Percentiles rank a stretch among this genome's conserved stretches.
Evolutionary conservation across 2,113 vertebrate genomes (phyloP).

Genomic region (Atractosteus spatula): DNA sequence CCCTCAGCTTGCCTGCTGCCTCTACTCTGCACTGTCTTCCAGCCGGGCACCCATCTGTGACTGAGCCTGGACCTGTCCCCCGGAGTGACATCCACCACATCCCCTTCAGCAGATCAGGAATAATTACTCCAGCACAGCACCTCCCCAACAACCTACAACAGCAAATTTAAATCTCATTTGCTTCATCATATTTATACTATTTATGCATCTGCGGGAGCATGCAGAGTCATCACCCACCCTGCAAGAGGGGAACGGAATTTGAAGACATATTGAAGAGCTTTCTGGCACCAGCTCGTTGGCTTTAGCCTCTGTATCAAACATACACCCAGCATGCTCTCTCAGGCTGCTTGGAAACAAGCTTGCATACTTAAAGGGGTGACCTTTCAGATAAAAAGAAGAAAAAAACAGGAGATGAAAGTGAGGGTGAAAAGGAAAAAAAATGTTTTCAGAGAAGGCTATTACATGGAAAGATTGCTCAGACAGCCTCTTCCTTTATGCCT

Average conservation of each 20-base stretch:
- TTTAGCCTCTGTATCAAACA: conserved; percentile 5
- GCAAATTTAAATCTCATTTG: neutral
- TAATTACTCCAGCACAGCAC: conserved; percentile 17
- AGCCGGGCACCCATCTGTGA: conserved; percentile 41
- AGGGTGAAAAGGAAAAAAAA: conserved; percentile 21
- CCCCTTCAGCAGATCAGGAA: conserved; percentile 22
- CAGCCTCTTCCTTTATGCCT: conserved; percentile 25
- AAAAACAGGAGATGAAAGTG: conserved; percentile 19
- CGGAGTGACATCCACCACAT: conserved; percentile 21
- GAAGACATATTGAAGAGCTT: conserved; percentile 13
- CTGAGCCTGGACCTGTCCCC: conserved; percentile 44
- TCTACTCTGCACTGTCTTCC: conserved; percentile 23
- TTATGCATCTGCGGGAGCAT: conserved; percentile 10
- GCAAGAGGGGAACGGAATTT: conserved; percentile 14
- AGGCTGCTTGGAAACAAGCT: conserved; percentile 26
- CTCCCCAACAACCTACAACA: no score
- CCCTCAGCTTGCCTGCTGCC: conserved; percentile 28
- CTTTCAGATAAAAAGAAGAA: conserved; percentile 16
- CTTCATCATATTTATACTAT: conserved; percentile 1
- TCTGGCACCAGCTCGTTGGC: conserved; percentile 9
- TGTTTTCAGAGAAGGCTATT: conserved; percentile 23
- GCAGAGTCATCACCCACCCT: conserved; percentile 15
- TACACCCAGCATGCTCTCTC: conserved; percentile 15
- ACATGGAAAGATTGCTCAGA: conserved; percentile 21
- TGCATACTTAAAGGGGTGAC: conserved; percentile 25